Conservation (phyloP, 2,113 vertebrate genomes). For the Alligator mississippiensis region DNA sequence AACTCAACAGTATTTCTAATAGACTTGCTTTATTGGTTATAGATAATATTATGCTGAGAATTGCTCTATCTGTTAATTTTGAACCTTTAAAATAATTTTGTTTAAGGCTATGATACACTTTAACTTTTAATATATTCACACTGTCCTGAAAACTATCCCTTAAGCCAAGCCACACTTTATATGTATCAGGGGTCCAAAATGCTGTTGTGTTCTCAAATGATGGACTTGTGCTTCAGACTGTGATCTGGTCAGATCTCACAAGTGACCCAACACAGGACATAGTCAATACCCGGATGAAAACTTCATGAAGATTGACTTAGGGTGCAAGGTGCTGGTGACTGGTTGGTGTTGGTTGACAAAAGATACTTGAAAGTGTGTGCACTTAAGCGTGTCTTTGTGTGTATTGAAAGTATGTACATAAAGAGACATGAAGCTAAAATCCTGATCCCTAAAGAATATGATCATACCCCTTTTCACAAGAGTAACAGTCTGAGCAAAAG, state of each 20-base stretch:
- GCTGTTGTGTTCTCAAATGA: constrained; percentile 17
- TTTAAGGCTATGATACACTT: constrained; percentile 39
- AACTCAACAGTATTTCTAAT: constrained; percentile 19
- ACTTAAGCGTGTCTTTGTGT: too few species aligned
- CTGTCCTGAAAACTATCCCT: constrained; percentile 33
- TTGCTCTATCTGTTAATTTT: constrained; percentile 43
- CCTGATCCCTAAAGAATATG: background rate
- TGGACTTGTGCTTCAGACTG: background rate
- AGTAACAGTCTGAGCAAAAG: background rate
- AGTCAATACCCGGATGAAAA: background rate
- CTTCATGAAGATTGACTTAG: background rate
- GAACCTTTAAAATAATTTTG: constrained; percentile 51
- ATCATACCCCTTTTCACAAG: background rate
- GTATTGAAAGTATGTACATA: background rate
- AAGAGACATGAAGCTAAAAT: background rate
- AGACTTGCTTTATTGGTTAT: constrained; percentile 29
- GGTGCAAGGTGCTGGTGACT: background rate
- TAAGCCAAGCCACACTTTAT: constrained; percentile 13
- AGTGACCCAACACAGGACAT: background rate
- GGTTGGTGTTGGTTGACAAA: background rate
- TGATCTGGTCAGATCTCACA: background rate
- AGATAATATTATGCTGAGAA: constrained; percentile 49
- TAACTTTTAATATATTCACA: constrained; percentile 2
- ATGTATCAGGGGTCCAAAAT: background rate
- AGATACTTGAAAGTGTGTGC: background rate